Evolutionary conservation across 2,797 vertebrate genomes (phyloP).

Genomic region (Furcifer pardalis): DNA sequence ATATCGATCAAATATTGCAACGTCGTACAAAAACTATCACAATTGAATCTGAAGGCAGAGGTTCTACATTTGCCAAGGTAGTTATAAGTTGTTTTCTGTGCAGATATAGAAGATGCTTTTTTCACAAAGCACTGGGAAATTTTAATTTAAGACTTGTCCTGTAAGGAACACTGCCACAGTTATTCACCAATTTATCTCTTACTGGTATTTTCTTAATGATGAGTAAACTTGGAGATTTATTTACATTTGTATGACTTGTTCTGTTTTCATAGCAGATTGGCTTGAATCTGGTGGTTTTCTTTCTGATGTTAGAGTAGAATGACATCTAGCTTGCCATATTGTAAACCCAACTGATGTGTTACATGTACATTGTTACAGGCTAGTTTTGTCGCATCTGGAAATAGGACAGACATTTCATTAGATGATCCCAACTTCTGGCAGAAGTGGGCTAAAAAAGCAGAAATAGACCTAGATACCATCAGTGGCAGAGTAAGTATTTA

Average conservation of each 20-base stretch:
- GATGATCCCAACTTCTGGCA: slow-evolving; percentile 99
- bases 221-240: background rate
- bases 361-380: slow-evolving; percentile 81
- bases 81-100: slow-evolving; percentile 21
- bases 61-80: slow-evolving; percentile 98
- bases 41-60: slow-evolving; percentile 96
- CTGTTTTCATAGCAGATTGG: background rate
- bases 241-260: background rate
- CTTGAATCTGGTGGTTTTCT: background rate
- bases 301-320: background rate
- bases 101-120: background rate
- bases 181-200: background rate
- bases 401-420: slow-evolving; percentile 97
- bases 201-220: background rate
- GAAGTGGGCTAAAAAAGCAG: slow-evolving; percentile 98
- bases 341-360: background rate
- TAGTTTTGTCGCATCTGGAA: slow-evolving; percentile 98
- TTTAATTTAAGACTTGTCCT: background rate
- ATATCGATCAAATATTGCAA: slow-evolving; percentile 97
- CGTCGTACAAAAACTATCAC: slow-evolving; percentile 97
- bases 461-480: slow-evolving; percentile 93
- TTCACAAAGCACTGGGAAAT: background rate
- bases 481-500: slow-evolving; percentile 91
- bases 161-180: background rate
- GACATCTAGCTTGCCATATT: background rate